These are phyloP conservation scores for Bombus sibiricus DNA, from an alignment of 1,140 invertebrate species.

Conservation along the genomic window DNA sequence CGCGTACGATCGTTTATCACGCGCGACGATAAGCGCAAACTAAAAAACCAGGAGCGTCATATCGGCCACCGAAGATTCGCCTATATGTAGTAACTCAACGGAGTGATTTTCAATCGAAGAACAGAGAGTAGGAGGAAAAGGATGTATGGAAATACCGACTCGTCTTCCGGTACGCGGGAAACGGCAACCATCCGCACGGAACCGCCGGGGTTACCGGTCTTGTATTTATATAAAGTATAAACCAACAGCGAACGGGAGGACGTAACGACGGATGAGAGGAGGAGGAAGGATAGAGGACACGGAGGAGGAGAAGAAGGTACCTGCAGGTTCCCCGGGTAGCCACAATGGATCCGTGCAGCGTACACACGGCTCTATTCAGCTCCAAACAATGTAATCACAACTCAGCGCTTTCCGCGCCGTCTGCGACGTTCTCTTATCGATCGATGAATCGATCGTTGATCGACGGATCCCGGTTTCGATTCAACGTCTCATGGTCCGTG, in stretches of 20 bases:
- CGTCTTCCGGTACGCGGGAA: conserved; percentile 50
- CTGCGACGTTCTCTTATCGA: conserved; percentile 65
- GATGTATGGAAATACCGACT: not conserved
- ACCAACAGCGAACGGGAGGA: conserved; percentile 52
- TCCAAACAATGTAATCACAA: conserved; percentile 78
- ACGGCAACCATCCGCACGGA: conserved; percentile 65
- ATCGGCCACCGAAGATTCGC: not conserved
- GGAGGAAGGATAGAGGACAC: not conserved
- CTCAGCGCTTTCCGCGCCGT: conserved; percentile 74
- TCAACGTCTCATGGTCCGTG: conserved; percentile 54
- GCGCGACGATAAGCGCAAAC: not conserved
- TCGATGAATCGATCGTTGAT: conserved; percentile 69
- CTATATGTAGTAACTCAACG: conserved; percentile 45
- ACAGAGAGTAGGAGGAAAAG: no score
- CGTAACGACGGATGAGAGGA: not conserved
- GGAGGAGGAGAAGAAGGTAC: conserved; percentile 23
- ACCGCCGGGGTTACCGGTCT: conserved; percentile 69
- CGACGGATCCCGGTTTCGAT: conserved; percentile 59
- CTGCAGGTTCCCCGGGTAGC: conserved; percentile 56
- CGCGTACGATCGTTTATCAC: conserved; percentile 35
- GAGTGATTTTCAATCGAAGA: conserved; percentile 50
- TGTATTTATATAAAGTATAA: conserved; percentile 74
- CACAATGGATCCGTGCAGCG: conserved; percentile 70
- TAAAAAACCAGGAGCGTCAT: conserved; percentile 17
- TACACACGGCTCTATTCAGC: conserved; percentile 75